A percentile compares a stretch with the other conserved stretches of the same genome.
Conservation (phyloP, 1,140 invertebrate species). For the Cepaea nemoralis region DNA sequence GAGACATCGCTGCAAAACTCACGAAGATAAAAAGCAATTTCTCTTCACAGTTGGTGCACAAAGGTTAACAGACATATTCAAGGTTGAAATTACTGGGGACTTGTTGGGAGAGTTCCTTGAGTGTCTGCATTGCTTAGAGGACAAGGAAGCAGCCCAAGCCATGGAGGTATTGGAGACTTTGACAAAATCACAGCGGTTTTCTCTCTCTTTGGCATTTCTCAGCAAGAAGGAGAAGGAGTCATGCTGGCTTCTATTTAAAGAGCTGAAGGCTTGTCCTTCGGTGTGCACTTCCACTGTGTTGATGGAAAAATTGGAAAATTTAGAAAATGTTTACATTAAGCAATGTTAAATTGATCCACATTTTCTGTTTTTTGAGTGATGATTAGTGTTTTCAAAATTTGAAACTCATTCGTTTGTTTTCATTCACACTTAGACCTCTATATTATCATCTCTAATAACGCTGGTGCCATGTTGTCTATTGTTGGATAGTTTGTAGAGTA, state of each 20-base stretch:
- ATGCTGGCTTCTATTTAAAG: constrained; percentile 5
- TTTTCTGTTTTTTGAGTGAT: no score
- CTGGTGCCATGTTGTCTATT: no score
- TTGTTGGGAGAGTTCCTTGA: constrained; percentile 37
- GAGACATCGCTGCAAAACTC: constrained; percentile 20
- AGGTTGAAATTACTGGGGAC: constrained; percentile 23
- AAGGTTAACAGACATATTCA: not conserved
- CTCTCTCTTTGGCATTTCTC: constrained; percentile 32
- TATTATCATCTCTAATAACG: no score
- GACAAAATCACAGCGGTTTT: constrained; percentile 30
- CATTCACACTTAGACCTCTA: no score
- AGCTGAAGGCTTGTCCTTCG: not conserved
- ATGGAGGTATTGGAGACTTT: constrained; percentile 12
- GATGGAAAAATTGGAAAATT: not conserved
- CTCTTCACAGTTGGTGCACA: constrained; percentile 21
- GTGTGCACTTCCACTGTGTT: not conserved
- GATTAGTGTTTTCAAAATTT: no score
- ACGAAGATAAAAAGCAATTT: constrained; percentile 15
- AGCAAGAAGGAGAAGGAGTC: constrained; percentile 13
- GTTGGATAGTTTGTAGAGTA: no score
- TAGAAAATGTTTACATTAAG: not conserved
- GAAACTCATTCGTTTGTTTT: no score
- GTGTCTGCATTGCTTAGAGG: not conserved
- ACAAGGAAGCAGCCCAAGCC: not conserved
- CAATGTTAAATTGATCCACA: no score